Conservation (phyloP, 2,888 invertebrate genomes). For the Euplexia lucipara region DNA sequence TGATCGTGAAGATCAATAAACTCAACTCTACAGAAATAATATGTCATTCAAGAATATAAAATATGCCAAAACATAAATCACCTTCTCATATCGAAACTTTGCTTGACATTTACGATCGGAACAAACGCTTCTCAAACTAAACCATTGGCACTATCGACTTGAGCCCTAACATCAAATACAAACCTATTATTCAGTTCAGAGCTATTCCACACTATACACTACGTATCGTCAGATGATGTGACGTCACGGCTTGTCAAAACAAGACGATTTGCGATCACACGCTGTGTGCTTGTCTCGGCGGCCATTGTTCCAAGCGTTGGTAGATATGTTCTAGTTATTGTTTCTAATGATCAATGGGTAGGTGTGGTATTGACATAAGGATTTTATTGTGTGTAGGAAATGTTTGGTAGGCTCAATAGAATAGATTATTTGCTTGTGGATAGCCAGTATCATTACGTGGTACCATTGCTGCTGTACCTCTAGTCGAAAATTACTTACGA, state of each 20-base stretch:
- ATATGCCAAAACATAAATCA: neutral
- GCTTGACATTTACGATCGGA: neutral
- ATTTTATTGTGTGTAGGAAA: conserved; percentile 31
- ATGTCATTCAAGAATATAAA: neutral
- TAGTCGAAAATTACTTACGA: too few species aligned
- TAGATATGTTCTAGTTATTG: conserved; percentile 44
- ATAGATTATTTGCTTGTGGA: too few species aligned
- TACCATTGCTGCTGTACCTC: too few species aligned
- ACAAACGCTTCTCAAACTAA: neutral
- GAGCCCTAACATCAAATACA: conserved; percentile 24
- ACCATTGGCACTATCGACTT: conserved; percentile 33
- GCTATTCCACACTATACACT: neutral
- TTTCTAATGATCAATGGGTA: conserved; percentile 39
- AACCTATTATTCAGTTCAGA: conserved; percentile 41
- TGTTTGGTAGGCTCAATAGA: too few species aligned
- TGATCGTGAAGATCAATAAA: too few species aligned
- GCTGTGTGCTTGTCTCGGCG: conserved; percentile 46
- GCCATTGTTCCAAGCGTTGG: conserved; percentile 49
- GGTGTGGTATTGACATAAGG: conserved; percentile 34
- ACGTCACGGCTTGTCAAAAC: conserved; percentile 58
- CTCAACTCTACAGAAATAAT: neutral
- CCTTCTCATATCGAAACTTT: neutral
- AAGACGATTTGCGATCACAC: conserved; percentile 58
- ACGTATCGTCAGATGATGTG: conserved; percentile 25
- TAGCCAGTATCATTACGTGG: too few species aligned